Evolutionary conservation across 2,113 vertebrate species (phyloP).

Genomic region (Nicator chloris): DNA sequence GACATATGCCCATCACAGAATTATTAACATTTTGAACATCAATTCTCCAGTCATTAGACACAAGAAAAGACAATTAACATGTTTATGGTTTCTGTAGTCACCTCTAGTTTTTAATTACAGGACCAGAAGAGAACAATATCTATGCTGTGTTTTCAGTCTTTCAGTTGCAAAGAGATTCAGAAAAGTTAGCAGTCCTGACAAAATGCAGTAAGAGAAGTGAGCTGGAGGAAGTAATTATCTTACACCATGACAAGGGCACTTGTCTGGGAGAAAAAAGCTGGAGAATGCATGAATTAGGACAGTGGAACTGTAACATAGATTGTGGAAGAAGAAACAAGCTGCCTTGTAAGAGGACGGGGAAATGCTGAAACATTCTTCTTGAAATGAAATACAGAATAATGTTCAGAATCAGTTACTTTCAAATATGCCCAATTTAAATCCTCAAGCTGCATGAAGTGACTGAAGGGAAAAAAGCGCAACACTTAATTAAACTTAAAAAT

Average conservation of each 20-base stretch:
- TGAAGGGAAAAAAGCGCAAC: neutral
- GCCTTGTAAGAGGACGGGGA: neutral
- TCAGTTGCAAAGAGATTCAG: neutral
- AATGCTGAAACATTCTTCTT: neutral
- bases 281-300: neutral
- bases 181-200: neutral
- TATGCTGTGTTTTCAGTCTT: neutral
- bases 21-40: neutral
- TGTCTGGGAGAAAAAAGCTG: neutral
- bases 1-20: neutral
- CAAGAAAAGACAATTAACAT: neutral
- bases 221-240: neutral
- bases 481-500: neutral
- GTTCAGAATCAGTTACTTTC: neutral
- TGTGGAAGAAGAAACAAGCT: neutral
- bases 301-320: neutral
- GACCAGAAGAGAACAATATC: neutral
- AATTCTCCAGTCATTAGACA: neutral
- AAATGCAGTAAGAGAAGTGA: neutral
- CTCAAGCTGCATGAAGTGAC: neutral
- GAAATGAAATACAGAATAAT: neutral
- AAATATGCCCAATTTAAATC: neutral
- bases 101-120: neutral
- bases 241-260: neutral
- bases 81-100: neutral